These are phyloP conservation scores for Phacellophora camtschatica DNA, from an alignment of 30 jellyfish, hydroid and myxozoan genomes.

Conservation along the genomic window DNA sequence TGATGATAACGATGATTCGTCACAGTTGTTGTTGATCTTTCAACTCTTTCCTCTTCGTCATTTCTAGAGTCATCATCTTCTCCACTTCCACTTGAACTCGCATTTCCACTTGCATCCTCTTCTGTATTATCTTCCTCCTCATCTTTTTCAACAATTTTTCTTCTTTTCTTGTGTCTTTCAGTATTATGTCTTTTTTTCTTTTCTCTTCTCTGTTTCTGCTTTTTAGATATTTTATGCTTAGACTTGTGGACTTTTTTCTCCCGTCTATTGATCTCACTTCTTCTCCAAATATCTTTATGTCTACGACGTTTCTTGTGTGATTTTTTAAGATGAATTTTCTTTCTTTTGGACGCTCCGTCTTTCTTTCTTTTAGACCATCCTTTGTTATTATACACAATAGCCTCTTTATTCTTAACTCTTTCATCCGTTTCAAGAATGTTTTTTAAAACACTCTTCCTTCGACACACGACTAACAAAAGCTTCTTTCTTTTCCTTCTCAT, in stretches of 20 bases:
- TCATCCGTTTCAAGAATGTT: not conserved
- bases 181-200: not conserved
- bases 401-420: not conserved
- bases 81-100: conserved; percentile 44
- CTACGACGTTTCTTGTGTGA: not conserved
- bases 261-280: not conserved
- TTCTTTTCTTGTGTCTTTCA: not conserved
- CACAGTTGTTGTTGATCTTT: conserved; percentile 25
- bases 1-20: not conserved
- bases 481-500: not conserved
- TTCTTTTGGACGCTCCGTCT: not conserved
- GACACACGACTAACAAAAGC: conserved; percentile 20
- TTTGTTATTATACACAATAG: not conserved
- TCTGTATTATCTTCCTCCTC: conserved; percentile 19
- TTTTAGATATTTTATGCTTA: not conserved
- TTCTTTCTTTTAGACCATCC: not conserved
- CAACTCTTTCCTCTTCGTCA: conserved; percentile 64
- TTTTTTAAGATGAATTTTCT: not conserved
- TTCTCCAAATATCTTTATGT: not conserved
- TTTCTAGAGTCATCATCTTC: conserved; percentile 31
- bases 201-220: not conserved
- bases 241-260: not conserved
- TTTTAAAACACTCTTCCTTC: not conserved
- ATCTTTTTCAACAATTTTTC: not conserved
- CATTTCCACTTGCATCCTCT: conserved; percentile 41